Evolutionary conservation across 2,113 vertebrate genomes (phyloP).

Genomic region (Dasypus novemcinctus): DNA sequence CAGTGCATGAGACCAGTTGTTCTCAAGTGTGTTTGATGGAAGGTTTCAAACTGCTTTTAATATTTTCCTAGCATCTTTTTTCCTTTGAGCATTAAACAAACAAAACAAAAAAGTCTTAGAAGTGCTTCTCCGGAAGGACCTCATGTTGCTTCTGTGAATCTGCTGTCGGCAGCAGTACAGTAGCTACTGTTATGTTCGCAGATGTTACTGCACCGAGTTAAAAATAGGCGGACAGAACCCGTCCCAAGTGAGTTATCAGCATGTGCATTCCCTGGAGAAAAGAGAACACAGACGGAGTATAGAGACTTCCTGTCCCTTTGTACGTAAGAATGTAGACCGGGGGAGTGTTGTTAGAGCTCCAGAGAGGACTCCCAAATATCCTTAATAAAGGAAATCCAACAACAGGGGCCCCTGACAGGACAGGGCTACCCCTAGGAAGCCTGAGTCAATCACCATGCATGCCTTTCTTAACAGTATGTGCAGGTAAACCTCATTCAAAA

Average conservation of each 20-base stretch:
- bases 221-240: not conserved
- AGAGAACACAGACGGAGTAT: not conserved
- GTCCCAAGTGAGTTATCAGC: not conserved
- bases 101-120: not conserved
- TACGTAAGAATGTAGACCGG: not conserved
- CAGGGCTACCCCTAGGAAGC: not conserved
- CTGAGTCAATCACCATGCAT: not conserved
- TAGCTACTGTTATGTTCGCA: not conserved
- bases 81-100: not conserved
- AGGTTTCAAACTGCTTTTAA: not conserved
- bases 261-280: not conserved
- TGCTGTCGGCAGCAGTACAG: not conserved
- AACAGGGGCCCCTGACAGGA: not conserved
- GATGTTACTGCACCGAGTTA: constrained; percentile 36
- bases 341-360: not conserved
- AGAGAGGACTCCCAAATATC: not conserved
- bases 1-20: fast-evolving
- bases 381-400: constrained; percentile 11
- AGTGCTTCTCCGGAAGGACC: not conserved
- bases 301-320: constrained; percentile 48
- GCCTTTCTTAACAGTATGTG: not conserved
- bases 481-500: not conserved
- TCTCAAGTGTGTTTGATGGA: not conserved
- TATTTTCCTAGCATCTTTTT: not conserved
- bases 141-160: not conserved